Evolutionary conservation across 2,888 invertebrate species (phyloP).

Genomic region (Ichneumoninae sp.): DNA sequence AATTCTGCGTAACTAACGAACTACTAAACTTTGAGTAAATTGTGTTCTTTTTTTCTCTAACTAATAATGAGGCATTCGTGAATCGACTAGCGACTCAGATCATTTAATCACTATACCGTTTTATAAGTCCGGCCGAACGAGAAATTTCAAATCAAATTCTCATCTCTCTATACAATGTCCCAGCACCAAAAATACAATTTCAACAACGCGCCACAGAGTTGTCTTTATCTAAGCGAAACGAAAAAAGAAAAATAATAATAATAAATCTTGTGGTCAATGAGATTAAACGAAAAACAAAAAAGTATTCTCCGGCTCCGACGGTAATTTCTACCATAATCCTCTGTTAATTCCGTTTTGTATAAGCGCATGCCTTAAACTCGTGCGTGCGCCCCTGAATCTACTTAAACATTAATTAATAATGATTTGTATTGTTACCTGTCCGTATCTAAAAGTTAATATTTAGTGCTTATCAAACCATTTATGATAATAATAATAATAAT

Average conservation of each 20-base stretch:
- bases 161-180: constrained; percentile 66
- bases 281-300: constrained; percentile 38
- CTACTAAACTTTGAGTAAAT: constrained; percentile 52
- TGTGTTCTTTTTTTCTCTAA: constrained; percentile 30
- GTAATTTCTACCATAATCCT: constrained; percentile 43
- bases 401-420: constrained; percentile 62
- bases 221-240: constrained; percentile 37
- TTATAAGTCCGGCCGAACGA: constrained; percentile 47
- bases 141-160: constrained; percentile 53
- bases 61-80: constrained; percentile 57
- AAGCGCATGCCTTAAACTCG: constrained; percentile 19
- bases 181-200: constrained; percentile 76
- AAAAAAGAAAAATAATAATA: constrained; percentile 38
- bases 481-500: constrained; percentile 70
- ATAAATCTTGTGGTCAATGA: constrained; percentile 31
- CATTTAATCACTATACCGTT: constrained; percentile 51
- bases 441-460: constrained; percentile 75
- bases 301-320: constrained; percentile 21
- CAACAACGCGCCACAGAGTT: constrained; percentile 68
- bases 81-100: constrained; percentile 63
- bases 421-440: constrained; percentile 74
- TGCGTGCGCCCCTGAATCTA: constrained; percentile 43
- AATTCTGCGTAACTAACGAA: constrained; percentile 52
- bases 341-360: constrained; percentile 52
- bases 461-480: constrained; percentile 74